Conservation (phyloP, 2,113 vertebrate species). For the Noturus placidus region DNA sequence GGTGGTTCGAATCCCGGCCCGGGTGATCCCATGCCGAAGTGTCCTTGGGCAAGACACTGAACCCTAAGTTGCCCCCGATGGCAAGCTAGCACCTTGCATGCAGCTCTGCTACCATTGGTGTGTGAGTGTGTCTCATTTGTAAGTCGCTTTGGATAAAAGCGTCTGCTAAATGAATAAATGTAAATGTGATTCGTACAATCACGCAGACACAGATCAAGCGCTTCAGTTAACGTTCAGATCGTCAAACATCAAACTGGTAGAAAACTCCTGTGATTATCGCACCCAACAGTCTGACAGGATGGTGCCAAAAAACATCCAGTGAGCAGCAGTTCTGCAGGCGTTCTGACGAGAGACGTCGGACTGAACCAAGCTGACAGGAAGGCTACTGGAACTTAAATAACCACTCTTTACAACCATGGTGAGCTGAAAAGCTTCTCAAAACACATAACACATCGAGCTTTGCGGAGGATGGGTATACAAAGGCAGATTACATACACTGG, state of each 20-base stretch:
- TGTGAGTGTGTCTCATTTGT: too few species aligned
- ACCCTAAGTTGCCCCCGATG: too few species aligned
- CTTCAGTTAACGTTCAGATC: not conserved
- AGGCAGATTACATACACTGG: not conserved
- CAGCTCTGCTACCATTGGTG: too few species aligned
- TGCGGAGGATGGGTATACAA: not conserved
- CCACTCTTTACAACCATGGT: not conserved
- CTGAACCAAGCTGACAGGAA: not conserved
- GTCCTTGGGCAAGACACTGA: too few species aligned
- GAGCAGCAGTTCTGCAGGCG: not conserved
- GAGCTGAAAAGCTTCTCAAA: not conserved
- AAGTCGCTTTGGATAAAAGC: too few species aligned
- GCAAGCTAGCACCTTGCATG: too few species aligned
- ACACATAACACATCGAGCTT: not conserved
- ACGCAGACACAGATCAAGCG: not conserved
- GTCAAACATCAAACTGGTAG: too few species aligned
- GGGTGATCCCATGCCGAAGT: too few species aligned
- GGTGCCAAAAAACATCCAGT: not conserved
- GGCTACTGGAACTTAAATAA: not conserved
- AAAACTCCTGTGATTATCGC: not conserved
- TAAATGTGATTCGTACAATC: not conserved
- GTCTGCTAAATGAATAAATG: too few species aligned
- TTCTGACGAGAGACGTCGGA: not conserved
- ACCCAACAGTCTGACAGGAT: not conserved
- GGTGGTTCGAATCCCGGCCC: too few species aligned